Conservation (phyloP, 2,888 invertebrate genomes). For the Aquatica leii region DNA sequence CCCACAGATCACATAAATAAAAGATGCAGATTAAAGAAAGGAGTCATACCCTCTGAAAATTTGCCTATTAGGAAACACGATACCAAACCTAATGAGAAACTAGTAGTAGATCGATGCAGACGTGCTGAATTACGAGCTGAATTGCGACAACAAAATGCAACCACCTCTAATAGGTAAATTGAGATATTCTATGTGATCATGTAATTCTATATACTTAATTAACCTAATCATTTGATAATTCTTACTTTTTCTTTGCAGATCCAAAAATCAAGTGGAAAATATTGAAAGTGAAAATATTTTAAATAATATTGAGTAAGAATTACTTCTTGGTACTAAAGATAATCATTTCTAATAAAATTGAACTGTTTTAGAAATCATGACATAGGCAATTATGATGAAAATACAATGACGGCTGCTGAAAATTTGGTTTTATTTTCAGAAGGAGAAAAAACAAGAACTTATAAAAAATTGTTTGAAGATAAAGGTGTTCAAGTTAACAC, state of each 20-base stretch:
- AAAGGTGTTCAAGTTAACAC: too few relatives aligned
- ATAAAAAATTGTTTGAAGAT: neutral
- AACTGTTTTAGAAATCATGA: too few relatives aligned
- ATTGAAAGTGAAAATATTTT: too few relatives aligned
- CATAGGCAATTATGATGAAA: too few relatives aligned
- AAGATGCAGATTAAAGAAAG: neutral
- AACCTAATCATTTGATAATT: too few relatives aligned
- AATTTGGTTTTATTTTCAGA: too few relatives aligned
- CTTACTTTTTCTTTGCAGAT: neutral
- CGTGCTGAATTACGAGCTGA: neutral
- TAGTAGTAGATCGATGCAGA: neutral
- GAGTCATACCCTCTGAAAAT: neutral
- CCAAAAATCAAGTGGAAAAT: neutral
- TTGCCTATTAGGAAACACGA: neutral
- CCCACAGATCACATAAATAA: neutral
- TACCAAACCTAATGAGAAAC: neutral
- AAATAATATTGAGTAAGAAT: neutral
- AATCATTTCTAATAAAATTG: neutral
- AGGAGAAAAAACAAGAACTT: neutral
- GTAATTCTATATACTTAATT: too few relatives aligned
- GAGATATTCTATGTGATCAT: too few relatives aligned
- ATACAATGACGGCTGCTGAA: too few relatives aligned
- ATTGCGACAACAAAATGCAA: neutral
- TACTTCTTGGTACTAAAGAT: neutral
- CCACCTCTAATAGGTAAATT: too few relatives aligned